These are phyloP conservation scores for Pocota personata DNA, from an alignment of 2,888 invertebrate genomes.

Conservation along the genomic window DNA sequence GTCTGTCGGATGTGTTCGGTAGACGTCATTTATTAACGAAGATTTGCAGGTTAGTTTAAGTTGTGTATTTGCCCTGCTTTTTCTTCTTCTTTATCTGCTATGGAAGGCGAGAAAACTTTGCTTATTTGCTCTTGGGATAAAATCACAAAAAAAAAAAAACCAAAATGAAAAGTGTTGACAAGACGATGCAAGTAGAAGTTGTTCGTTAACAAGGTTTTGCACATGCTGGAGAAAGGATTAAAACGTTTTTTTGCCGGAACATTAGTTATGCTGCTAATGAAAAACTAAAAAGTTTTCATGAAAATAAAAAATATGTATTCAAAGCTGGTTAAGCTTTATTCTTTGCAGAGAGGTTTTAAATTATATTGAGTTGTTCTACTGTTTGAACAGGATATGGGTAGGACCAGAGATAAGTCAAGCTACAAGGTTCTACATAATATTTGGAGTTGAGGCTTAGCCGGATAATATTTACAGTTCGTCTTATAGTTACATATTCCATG, in stretches of 20 bases:
- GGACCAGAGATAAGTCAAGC: too few species aligned
- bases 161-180: constrained; percentile 60
- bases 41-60: constrained; percentile 72
- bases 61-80: constrained; percentile 50
- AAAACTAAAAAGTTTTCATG: constrained; percentile 26
- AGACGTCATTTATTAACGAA: constrained; percentile 73
- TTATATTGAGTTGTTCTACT: too few species aligned
- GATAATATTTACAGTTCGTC: too few species aligned
- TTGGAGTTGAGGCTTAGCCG: too few species aligned
- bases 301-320: neutral
- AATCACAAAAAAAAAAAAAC: neutral
- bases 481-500: too few species aligned
- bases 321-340: neutral
- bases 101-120: constrained; percentile 46
- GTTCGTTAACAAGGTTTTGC: constrained; percentile 56
- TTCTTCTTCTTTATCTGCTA: constrained; percentile 2
- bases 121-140: constrained; percentile 43
- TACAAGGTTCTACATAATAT: too few species aligned
- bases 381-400: too few species aligned
- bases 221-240: constrained; percentile 31
- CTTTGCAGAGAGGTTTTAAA: neutral
- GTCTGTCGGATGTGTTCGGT: constrained; percentile 65
- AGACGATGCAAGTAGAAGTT: constrained; percentile 59
- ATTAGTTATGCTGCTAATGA: constrained; percentile 38
- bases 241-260: neutral